phyloP scores from a whole-genome alignment of 2,888 invertebrate genomes.

The Cantharis nigra region DNA sequence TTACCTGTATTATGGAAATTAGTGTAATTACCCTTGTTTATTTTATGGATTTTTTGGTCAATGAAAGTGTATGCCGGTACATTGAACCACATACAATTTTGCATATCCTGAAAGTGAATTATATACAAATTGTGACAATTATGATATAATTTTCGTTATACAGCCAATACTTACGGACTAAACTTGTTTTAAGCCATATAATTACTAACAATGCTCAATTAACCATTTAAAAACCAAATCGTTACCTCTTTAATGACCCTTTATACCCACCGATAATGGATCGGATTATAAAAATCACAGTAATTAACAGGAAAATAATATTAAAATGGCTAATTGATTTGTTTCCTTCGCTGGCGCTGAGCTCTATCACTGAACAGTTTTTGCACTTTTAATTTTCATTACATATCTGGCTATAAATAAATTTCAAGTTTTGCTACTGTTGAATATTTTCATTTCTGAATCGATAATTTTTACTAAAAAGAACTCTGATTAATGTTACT shows the following conservation, averaged over 20 bases:
- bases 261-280: background rate
- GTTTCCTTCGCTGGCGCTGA: background rate
- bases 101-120: constrained; percentile 1
- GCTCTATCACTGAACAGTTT: background rate
- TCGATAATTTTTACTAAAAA: background rate
- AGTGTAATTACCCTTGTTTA: background rate
- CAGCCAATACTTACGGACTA: background rate
- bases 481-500: background rate
- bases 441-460: background rate
- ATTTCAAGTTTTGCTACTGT: background rate
- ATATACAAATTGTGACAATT: background rate
- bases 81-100: background rate
- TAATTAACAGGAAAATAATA: background rate
- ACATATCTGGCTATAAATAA: background rate
- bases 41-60: background rate
- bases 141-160: background rate
- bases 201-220: background rate
- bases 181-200: background rate
- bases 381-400: background rate
- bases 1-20: background rate
- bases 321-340: background rate
- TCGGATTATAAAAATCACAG: background rate
- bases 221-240: background rate
- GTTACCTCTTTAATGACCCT: background rate
- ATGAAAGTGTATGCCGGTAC: background rate